phyloP scores from a whole-genome alignment of 2,113 vertebrate genomes.

The Ardeotis arabs region DNA sequence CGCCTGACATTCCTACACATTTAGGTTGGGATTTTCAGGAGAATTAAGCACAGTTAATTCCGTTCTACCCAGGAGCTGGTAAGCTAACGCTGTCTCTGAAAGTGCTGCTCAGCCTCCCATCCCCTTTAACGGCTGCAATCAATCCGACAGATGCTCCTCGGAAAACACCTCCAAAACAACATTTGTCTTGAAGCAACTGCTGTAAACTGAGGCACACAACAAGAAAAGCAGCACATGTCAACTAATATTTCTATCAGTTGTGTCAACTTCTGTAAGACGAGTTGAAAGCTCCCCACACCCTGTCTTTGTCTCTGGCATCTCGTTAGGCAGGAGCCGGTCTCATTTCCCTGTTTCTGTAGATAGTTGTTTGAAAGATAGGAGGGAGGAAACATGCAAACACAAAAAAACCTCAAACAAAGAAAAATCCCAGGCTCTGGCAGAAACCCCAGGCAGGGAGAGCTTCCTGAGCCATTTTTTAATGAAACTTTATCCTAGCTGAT shows the following conservation, averaged over 20 bases:
- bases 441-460: not conserved
- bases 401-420: not conserved
- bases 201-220: not conserved
- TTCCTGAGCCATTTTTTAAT: not conserved
- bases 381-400: not conserved
- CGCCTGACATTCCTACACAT: not conserved
- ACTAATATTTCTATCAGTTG: not conserved
- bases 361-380: not conserved
- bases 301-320: slow-evolving; percentile 9
- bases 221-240: not conserved
- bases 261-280: not conserved
- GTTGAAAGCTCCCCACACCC: slow-evolving; percentile 5
- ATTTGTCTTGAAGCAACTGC: not conserved
- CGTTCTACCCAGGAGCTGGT: not conserved
- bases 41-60: not conserved
- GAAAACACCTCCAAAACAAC: not conserved
- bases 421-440: not conserved
- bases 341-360: not conserved
- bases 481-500: not conserved
- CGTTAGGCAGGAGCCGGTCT: not conserved
- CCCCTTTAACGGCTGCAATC: accelerated
- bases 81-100: not conserved
- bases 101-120: not conserved
- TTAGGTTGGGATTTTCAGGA: not conserved
- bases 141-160: not conserved